Conservation (phyloP, 2,113 vertebrate genomes). For the Gambusia affinis region DNA sequence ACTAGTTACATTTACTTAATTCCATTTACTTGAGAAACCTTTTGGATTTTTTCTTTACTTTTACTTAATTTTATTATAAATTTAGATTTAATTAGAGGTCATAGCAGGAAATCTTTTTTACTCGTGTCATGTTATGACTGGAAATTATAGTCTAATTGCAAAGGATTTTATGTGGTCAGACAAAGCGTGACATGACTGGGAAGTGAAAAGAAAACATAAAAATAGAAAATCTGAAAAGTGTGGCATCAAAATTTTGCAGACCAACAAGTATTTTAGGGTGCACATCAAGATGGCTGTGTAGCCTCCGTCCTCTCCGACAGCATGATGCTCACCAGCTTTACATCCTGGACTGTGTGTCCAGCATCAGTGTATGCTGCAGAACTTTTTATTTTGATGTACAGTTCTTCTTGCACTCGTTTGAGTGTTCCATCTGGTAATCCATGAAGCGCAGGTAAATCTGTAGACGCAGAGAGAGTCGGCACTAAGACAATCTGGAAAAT, state of each 20-base stretch:
- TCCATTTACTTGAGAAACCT: no score
- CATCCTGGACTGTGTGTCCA: no score
- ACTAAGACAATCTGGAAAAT: not conserved
- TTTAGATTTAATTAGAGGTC: not conserved
- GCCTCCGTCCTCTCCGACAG: no score
- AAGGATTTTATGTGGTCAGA: not conserved
- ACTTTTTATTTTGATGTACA: no score
- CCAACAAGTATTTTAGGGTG: no score
- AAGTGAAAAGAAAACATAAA: not conserved
- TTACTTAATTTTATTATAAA: no score
- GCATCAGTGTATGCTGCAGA: no score
- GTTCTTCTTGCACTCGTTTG: slow-evolving; percentile 89
- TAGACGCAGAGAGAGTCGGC: slow-evolving; percentile 3
- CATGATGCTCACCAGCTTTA: no score
- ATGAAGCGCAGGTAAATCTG: slow-evolving; percentile 97
- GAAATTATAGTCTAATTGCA: not conserved
- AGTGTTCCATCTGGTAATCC: slow-evolving; percentile 99
- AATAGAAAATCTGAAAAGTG: not conserved
- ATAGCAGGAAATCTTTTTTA: no score
- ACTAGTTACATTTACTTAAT: no score
- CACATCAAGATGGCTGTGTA: no score
- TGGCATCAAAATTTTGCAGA: not conserved
- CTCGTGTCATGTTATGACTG: not conserved
- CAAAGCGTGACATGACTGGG: not conserved
- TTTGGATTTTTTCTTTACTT: no score